Evolutionary conservation across 2,888 invertebrate genomes (phyloP).

Genomic region (Meta bourneti): DNA sequence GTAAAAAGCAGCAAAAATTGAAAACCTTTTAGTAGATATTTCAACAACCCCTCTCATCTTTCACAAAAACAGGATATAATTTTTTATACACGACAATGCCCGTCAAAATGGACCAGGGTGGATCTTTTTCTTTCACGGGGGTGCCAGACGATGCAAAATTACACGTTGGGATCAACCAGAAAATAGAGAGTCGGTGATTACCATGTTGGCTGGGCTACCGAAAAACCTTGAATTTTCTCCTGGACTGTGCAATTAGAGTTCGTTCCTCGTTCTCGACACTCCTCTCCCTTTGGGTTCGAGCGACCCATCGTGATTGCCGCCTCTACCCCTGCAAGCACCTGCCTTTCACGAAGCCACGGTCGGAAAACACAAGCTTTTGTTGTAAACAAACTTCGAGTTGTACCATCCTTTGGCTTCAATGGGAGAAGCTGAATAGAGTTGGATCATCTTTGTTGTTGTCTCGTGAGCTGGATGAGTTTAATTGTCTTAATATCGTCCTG

Average conservation of each 20-base stretch:
- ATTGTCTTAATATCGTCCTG: no score
- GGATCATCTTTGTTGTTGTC: neutral
- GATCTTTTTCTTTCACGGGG: neutral
- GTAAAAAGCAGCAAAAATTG: no score
- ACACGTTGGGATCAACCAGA: slow-evolving; percentile 44
- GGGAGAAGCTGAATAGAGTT: neutral
- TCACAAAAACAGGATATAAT: slow-evolving; percentile 29
- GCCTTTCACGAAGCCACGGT: neutral
- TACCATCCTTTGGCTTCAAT: neutral
- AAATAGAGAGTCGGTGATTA: slow-evolving; percentile 52
- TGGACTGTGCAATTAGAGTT: slow-evolving; percentile 49
- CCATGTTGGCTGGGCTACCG: slow-evolving; percentile 47
- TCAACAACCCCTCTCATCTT: slow-evolving; percentile 10
- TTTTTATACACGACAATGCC: slow-evolving; percentile 16
- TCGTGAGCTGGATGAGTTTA: no score
- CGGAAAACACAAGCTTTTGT: neutral
- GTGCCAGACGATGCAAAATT: slow-evolving; percentile 43
- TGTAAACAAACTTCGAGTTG: slow-evolving; percentile 28
- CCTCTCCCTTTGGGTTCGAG: slow-evolving; percentile 29
- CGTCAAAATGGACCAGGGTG: slow-evolving; percentile 13
- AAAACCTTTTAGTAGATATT: slow-evolving; percentile 4
- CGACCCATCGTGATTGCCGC: slow-evolving; percentile 18
- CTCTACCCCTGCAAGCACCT: neutral
- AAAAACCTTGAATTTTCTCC: slow-evolving; percentile 39
- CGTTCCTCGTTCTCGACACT: neutral